A percentile compares a stretch with the other conserved stretches of the same genome.
These are phyloP conservation scores for Pangasianodon hypophthalmus DNA, from an alignment of 2,113 vertebrate genomes.

Conservation along the genomic window DNA sequence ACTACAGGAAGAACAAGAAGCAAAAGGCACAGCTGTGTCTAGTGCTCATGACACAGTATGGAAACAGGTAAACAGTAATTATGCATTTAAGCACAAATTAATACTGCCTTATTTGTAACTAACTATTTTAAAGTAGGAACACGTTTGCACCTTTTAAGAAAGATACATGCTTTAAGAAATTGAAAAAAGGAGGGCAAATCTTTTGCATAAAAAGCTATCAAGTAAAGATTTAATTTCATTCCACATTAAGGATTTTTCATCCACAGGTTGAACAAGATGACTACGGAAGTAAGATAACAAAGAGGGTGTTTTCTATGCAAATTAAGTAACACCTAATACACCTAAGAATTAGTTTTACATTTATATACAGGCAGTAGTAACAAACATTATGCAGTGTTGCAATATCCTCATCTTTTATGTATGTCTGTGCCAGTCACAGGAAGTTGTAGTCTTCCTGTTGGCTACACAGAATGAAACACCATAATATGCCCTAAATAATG, in stretches of 20 bases:
- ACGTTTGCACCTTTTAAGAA: neutral
- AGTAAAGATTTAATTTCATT: neutral
- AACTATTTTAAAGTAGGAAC: neutral
- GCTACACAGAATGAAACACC: neutral
- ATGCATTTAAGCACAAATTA: neutral
- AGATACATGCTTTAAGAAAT: neutral
- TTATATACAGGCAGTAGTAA: neutral
- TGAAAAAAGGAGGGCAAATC: neutral
- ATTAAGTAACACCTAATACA: neutral
- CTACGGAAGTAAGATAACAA: neutral
- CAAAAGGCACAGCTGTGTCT: neutral
- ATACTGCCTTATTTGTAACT: neutral
- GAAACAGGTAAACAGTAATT: neutral
- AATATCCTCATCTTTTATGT: constrained; percentile 12
- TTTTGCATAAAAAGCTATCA: neutral
- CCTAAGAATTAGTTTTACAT: neutral
- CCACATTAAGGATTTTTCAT: neutral
- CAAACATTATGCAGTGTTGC: neutral
- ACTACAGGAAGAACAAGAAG: neutral
- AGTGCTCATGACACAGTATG: too few species aligned
- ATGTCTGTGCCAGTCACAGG: constrained; percentile 2
- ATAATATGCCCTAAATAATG: neutral
- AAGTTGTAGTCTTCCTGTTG: neutral
- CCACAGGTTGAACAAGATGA: neutral
- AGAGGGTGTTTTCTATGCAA: neutral